phyloP scores from a whole-genome alignment of 2,888 invertebrate genomes.

The Tyria jacobaeae region DNA sequence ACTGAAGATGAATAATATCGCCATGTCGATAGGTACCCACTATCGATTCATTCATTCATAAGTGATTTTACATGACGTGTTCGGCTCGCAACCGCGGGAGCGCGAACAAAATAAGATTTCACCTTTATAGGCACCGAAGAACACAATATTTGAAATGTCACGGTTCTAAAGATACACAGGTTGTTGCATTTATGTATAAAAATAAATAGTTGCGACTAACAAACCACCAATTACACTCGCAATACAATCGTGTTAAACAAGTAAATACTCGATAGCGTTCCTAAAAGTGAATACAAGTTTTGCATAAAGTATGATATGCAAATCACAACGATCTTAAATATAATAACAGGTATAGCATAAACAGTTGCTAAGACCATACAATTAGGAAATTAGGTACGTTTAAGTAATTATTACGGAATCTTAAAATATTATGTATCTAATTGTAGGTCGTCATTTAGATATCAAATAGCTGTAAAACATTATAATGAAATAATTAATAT shows the following conservation, averaged over 20 bases:
- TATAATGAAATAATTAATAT: too few species aligned
- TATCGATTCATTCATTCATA: slow-evolving; percentile 46
- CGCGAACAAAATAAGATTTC: slow-evolving; percentile 60
- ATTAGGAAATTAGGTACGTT: too few species aligned
- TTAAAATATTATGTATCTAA: too few species aligned
- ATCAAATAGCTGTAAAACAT: too few species aligned
- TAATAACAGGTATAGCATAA: too few species aligned
- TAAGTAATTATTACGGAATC: too few species aligned
- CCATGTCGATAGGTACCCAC: slow-evolving; percentile 25
- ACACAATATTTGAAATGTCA: slow-evolving; percentile 70
- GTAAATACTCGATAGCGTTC: neutral
- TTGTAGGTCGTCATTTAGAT: too few species aligned
- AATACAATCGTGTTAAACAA: neutral
- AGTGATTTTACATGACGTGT: slow-evolving; percentile 60
- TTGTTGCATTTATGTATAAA: slow-evolving; percentile 28
- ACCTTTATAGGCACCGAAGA: slow-evolving; percentile 52
- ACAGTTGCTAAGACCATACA: too few species aligned
- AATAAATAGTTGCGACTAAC: neutral
- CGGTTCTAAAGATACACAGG: slow-evolving; percentile 52
- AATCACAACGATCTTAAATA: too few species aligned
- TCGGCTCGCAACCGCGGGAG: slow-evolving; percentile 67
- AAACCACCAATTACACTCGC: too few species aligned
- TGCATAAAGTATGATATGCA: too few species aligned
- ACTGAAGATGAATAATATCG: slow-evolving; percentile 12
- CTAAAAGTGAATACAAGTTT: too few species aligned